A percentile compares a stretch with the other conserved stretches of the same genome.
Evolutionary conservation across 2,888 invertebrate genomes (phyloP).

Genomic region (Trissolcus japonicus): DNA sequence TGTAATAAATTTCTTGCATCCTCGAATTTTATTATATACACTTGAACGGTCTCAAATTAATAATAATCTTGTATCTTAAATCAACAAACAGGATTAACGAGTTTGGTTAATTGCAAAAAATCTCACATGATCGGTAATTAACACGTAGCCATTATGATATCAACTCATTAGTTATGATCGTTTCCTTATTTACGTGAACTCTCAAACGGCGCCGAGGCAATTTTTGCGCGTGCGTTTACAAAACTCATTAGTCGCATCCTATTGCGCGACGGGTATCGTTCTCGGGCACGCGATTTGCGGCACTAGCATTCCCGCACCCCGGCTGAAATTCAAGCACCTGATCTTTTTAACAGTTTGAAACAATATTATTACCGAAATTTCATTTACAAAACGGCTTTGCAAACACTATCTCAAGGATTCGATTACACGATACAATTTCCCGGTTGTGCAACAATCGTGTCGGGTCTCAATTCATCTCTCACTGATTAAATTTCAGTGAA

Average conservation of each 20-base stretch:
- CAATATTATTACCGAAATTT: slow-evolving; percentile 1
- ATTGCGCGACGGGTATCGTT: slow-evolving; percentile 43
- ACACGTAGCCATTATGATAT: slow-evolving; percentile 48
- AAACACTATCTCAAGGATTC: slow-evolving; percentile 8
- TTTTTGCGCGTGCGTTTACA: slow-evolving; percentile 44
- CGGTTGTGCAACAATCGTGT: too few relatives aligned
- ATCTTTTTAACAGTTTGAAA: neutral
- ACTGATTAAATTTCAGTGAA: too few relatives aligned
- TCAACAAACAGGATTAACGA: slow-evolving; percentile 33
- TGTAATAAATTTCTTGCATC: too few relatives aligned
- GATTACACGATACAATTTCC: slow-evolving; percentile 22
- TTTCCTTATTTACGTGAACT: slow-evolving; percentile 52
- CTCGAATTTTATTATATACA: too few relatives aligned
- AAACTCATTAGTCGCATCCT: slow-evolving; percentile 45
- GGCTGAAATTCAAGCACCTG: neutral
- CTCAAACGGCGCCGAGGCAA: slow-evolving; percentile 39
- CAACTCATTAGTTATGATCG: slow-evolving; percentile 40
- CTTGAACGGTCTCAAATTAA: too few relatives aligned
- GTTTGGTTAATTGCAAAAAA: slow-evolving; percentile 42
- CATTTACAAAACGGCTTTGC: neutral
- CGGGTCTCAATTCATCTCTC: too few relatives aligned
- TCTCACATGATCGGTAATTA: slow-evolving; percentile 52
- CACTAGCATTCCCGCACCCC: neutral
- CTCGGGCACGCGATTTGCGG: slow-evolving; percentile 48
- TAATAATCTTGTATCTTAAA: slow-evolving; percentile 32